A percentile compares a stretch with the other conserved stretches of the same genome.
These are phyloP conservation scores for Pegoplata infirma DNA, from an alignment of 2,888 invertebrate genomes.

Conservation along the genomic window DNA sequence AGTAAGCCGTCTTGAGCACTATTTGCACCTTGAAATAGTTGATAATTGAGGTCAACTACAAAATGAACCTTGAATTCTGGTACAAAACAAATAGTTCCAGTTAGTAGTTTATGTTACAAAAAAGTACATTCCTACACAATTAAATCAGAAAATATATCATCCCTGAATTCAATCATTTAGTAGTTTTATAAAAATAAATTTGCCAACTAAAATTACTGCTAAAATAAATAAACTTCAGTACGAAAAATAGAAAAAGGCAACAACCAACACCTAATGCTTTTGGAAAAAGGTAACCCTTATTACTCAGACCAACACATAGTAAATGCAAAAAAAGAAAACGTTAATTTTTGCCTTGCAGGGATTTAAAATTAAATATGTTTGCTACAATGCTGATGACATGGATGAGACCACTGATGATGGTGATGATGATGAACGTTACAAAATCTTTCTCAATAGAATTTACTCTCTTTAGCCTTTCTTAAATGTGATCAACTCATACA, in stretches of 20 bases:
- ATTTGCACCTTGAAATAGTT: no score
- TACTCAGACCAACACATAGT: no score
- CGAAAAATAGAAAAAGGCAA: conserved; percentile 17
- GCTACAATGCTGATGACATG: conserved; percentile 68
- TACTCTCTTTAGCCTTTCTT: conserved; percentile 39
- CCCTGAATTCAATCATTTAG: conserved; percentile 17
- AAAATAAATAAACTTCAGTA: conserved; percentile 48
- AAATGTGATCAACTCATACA: conserved; percentile 28
- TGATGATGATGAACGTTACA: conserved; percentile 61
- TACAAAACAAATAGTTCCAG: no score
- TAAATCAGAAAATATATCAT: no score
- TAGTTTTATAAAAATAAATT: conserved; percentile 46
- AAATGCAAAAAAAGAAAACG: conserved; percentile 29
- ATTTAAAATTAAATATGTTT: conserved; percentile 74
- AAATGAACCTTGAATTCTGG: no score
- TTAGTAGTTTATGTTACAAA: no score
- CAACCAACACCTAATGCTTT: conserved; percentile 5
- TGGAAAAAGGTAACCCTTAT: conserved; percentile 22
- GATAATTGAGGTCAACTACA: no score
- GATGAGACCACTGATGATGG: conserved; percentile 64
- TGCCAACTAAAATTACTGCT: conserved; percentile 48
- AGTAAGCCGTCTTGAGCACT: no score
- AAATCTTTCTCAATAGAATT: conserved; percentile 24
- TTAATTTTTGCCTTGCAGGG: conserved; percentile 67
- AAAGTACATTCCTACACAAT: neutral